Base-by-base conservation (phyloP, 2,888 invertebrate species). In the Dusona sp. region DNA sequence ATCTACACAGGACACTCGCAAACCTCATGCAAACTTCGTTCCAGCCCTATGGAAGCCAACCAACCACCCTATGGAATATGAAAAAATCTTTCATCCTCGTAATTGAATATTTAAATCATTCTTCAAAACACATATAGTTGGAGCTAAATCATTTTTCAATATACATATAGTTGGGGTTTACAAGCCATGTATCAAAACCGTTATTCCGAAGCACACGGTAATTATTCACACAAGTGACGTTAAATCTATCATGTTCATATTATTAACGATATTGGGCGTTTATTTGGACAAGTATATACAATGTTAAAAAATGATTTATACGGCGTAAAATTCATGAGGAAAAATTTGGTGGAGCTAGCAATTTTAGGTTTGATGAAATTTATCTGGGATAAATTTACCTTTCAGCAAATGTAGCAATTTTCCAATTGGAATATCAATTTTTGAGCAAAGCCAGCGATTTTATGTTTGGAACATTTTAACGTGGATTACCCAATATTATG, bases 31-130 rank as follows among this genome's bases (percentile, higher is more conserved):
- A 48, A 65, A 70, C 64, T 42, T 74, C 67, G 13, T 45, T 68
- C 61, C 48, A 25, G 38, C 48, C 64, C 36, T 36, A 11, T 36
- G 42, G 19, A 48, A 33, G n/a, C 33, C 22, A n/a, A 54, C 33
- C 13, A 19, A n/a, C 45, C 51, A 79, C 79, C 64, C 78, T 79
- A 73, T 67, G 51, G 65, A 86, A 86, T 64, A 74, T 68, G 29
- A 79, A 80, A 80, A 81, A 84, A 80, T 74, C 79, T 75, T 72
- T 79, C 77, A 79, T 48, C 68, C 45, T 45, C 64, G 75, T 83
- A 86, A 86, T 86, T 86, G 83, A 86, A 86, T 86, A 86, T 83
- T 79, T 77, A 83, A 86, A 86, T 86, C 57, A 86, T 70, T 72
- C 64, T 68, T 57, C 7, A 13, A 22, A 36, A n/a, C 16, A 42